Evolutionary conservation across 2,888 invertebrate genomes (phyloP).

Genomic region (Achlya flavicornis): DNA sequence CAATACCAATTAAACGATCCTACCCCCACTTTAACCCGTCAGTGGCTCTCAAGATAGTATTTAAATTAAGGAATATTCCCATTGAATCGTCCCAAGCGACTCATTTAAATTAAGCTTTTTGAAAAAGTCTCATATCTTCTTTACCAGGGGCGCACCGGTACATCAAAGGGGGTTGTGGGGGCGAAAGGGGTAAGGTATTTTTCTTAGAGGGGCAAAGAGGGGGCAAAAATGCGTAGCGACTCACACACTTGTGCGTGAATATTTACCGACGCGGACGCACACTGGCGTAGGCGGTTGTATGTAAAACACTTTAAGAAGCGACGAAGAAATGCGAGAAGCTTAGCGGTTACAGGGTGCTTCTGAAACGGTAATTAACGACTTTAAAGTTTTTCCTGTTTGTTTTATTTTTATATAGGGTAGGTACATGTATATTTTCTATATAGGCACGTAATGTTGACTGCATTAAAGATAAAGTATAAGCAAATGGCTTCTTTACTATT

Average conservation of each 20-base stretch:
- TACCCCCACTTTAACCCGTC: conserved; percentile 50
- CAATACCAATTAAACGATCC: conserved; percentile 79
- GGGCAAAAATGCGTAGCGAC: conserved; percentile 80
- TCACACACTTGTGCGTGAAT: conserved; percentile 80
- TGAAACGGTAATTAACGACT: conserved; percentile 20
- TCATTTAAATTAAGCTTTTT: conserved; percentile 84
- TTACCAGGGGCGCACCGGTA: conserved; percentile 78
- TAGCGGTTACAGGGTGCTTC: conserved; percentile 70
- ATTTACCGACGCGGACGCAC: conserved; percentile 70
- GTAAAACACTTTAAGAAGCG: conserved; percentile 84
- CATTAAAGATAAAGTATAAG: no score
- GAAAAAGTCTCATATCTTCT: conserved; percentile 84
- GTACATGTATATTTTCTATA: not conserved
- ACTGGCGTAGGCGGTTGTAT: conserved; percentile 70
- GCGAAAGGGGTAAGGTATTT: conserved; percentile 75
- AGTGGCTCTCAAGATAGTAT: conserved; percentile 72
- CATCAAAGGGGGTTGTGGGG: conserved; percentile 69
- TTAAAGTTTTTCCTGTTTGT: no score
- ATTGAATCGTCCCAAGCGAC: conserved; percentile 76
- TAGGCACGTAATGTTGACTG: no score
- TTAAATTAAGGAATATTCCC: conserved; percentile 81
- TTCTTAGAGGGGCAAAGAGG: conserved; percentile 67
- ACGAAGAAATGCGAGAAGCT: conserved; percentile 84
- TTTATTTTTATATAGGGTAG: not conserved
- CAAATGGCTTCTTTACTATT: no score